A percentile compares a stretch with the other conserved stretches of the same genome.
Conservation (phyloP, 2,797 vertebrate genomes). For the Amazona finschi region DNA sequence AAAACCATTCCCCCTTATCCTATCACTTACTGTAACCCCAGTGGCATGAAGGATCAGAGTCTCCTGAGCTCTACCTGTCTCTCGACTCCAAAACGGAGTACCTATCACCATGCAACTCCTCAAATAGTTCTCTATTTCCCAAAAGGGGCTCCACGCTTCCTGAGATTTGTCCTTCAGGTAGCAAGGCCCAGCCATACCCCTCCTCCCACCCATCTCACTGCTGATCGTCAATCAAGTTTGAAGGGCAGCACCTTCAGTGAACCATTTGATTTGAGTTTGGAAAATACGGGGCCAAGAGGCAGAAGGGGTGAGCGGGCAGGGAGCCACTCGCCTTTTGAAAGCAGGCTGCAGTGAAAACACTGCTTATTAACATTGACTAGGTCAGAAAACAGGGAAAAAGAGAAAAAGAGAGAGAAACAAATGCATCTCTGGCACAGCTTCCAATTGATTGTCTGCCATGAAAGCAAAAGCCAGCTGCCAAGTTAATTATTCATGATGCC, state of each 20-base stretch:
- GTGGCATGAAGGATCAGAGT: background rate
- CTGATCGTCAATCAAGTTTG: conserved; percentile 39
- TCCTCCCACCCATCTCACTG: background rate
- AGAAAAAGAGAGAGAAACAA: conserved; percentile 60
- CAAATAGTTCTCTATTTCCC: fast-evolving
- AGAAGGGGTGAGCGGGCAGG: background rate
- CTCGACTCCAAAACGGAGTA: background rate
- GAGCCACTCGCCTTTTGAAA: conserved; percentile 12
- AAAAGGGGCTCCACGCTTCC: background rate
- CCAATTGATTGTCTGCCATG: conserved; percentile 68
- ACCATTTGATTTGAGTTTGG: background rate
- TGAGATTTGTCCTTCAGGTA: background rate
- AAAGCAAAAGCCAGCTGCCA: conserved; percentile 74
- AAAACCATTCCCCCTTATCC: background rate
- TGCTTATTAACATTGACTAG: conserved; percentile 38
- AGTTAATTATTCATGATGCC: conserved; percentile 73
- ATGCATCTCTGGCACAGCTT: conserved; percentile 62
- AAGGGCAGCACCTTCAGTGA: conserved; percentile 42
- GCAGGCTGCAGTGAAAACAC: background rate
- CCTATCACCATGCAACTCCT: fast-evolving
- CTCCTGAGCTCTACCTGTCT: background rate
- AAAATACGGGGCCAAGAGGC: background rate
- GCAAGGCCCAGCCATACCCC: background rate
- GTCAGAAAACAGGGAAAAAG: conserved; percentile 45
- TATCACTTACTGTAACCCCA: background rate